Conservation (phyloP, 2,888 invertebrate genomes). For the Drosophila kanekoi region DNA sequence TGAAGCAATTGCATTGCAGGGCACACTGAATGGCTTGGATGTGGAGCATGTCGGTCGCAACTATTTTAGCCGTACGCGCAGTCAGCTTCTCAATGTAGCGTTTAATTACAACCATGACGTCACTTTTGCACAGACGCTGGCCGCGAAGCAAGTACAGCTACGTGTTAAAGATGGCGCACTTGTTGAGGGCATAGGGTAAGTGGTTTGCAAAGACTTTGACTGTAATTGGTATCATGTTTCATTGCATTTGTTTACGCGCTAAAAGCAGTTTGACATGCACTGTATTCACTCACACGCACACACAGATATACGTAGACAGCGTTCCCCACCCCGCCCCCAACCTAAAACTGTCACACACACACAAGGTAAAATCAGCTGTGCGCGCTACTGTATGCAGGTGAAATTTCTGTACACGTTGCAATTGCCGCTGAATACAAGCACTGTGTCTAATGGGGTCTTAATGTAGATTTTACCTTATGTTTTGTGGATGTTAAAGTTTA, state of each 20-base stretch:
- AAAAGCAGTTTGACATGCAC: slow-evolving; percentile 65
- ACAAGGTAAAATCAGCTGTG: slow-evolving; percentile 69
- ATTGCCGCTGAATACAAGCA: slow-evolving; percentile 10
- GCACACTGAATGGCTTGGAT: slow-evolving; percentile 85
- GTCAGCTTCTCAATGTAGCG: slow-evolving; percentile 85
- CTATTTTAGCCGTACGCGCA: slow-evolving; percentile 86
- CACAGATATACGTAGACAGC: neutral
- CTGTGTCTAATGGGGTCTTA: neutral
- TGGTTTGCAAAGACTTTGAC: slow-evolving; percentile 30
- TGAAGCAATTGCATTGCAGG: slow-evolving; percentile 79
- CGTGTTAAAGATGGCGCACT: slow-evolving; percentile 76
- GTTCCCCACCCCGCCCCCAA: neutral
- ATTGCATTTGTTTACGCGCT: slow-evolving; percentile 75
- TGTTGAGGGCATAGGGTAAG: slow-evolving; percentile 79
- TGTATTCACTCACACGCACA: slow-evolving; percentile 16
- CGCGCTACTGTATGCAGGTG: slow-evolving; percentile 61
- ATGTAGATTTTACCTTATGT: slow-evolving; percentile 51
- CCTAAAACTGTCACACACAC: slow-evolving; percentile 8
- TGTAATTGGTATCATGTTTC: slow-evolving; percentile 63
- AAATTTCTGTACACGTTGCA: slow-evolving; percentile 72
- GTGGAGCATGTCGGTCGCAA: slow-evolving; percentile 85
- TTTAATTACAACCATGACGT: slow-evolving; percentile 85
- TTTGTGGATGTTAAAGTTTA: slow-evolving; percentile 31
- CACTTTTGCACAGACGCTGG: slow-evolving; percentile 72
- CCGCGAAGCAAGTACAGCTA: slow-evolving; percentile 71